phyloP scores from a whole-genome alignment of 2,797 vertebrate species.

The Sebastes itinus region DNA sequence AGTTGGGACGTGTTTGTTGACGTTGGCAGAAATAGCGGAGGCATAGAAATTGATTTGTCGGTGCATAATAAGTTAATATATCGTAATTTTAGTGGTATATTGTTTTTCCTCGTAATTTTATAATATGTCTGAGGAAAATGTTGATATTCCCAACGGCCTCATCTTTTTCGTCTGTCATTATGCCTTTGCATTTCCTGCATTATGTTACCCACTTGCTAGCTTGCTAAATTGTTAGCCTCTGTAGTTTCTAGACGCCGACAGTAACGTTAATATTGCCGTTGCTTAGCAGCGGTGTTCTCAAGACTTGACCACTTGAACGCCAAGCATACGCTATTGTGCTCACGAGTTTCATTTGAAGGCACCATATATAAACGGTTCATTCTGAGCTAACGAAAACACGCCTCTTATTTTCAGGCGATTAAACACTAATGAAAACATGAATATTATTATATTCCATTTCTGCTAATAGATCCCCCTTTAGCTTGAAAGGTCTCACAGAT shows the following conservation, averaged over 20 bases:
- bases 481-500: neutral
- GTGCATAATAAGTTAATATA: neutral
- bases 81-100: fast-evolving
- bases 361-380: neutral
- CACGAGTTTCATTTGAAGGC: neutral
- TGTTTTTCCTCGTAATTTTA: too few relatives aligned
- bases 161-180: too few relatives aligned
- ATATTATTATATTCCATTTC: neutral
- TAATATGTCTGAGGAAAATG: too few relatives aligned
- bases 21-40: fast-evolving
- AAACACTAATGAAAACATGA: neutral
- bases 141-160: too few relatives aligned
- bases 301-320: too few relatives aligned
- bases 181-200: too few relatives aligned
- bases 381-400: neutral
- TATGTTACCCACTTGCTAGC: too few relatives aligned
- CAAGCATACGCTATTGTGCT: too few relatives aligned
- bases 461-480: neutral
- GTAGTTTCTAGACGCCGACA: too few relatives aligned
- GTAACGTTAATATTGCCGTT: too few relatives aligned
- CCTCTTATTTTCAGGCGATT: neutral
- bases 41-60: fast-evolving
- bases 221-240: too few relatives aligned
- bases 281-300: too few relatives aligned
- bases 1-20: neutral